A percentile compares a stretch with the other conserved stretches of the same genome.
Conservation (phyloP, 2,797 vertebrate genomes). For the Pangasius mekongensis region DNA sequence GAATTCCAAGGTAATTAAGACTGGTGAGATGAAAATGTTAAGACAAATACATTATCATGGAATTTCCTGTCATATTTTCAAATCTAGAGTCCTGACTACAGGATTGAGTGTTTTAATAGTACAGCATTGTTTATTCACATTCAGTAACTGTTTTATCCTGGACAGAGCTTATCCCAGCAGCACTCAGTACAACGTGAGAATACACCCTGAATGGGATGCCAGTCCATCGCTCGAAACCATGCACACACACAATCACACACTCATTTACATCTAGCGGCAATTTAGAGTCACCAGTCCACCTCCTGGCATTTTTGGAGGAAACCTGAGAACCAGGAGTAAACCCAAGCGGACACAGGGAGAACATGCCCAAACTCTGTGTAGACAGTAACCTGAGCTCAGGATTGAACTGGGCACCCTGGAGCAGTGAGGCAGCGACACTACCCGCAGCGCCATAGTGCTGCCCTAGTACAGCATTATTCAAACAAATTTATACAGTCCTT, state of each 20-base stretch:
- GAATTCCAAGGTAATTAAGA: conserved; percentile 60
- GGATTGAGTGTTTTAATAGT: conserved; percentile 13
- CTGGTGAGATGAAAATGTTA: conserved; percentile 62
- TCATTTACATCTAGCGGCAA: background rate
- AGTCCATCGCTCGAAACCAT: background rate
- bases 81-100: conserved; percentile 27
- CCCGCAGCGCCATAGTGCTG: background rate
- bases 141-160: background rate
- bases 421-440: background rate
- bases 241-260: background rate
- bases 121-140: background rate
- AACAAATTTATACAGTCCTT: background rate
- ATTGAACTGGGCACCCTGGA: background rate
- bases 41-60: conserved; percentile 52
- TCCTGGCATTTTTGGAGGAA: background rate
- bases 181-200: background rate
- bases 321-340: background rate
- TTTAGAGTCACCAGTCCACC: background rate
- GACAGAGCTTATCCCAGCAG: background rate
- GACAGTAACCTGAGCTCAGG: background rate
- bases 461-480: background rate
- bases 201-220: background rate
- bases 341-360: background rate
- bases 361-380: background rate
- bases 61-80: conserved; percentile 48